These are phyloP conservation scores for Augochlorella aurata DNA, from an alignment of 2,888 invertebrate species.

Conservation along the genomic window DNA sequence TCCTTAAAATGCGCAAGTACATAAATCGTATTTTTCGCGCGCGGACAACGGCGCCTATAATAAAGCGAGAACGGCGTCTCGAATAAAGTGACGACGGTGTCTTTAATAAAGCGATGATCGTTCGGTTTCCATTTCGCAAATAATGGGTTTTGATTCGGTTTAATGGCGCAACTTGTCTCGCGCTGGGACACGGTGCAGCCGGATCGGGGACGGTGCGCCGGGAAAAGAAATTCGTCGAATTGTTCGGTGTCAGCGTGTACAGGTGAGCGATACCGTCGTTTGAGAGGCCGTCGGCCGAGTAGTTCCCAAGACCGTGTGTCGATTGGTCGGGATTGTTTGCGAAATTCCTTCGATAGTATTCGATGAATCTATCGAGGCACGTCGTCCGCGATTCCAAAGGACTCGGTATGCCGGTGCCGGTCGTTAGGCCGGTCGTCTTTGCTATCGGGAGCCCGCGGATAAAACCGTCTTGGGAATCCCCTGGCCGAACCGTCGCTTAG, in stretches of 20 bases:
- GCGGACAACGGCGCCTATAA: neutral
- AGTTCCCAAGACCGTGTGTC: constrained; percentile 80
- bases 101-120: neutral
- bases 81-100: neutral
- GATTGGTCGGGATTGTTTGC: constrained; percentile 80
- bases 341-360: constrained; percentile 82
- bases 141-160: constrained; percentile 11
- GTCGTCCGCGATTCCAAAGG: constrained; percentile 74
- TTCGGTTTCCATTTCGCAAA: neutral
- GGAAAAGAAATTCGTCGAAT: constrained; percentile 54
- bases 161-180: constrained; percentile 16
- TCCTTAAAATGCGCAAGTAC: neutral
- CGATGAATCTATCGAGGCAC: constrained; percentile 82
- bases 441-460: constrained; percentile 70
- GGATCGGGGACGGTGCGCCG: constrained; percentile 28
- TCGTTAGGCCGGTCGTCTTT: constrained; percentile 75
- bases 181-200: neutral
- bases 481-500: constrained; percentile 58
- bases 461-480: constrained; percentile 70
- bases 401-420: constrained; percentile 74
- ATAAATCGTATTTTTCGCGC: neutral
- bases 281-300: constrained; percentile 75
- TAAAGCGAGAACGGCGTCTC: neutral
- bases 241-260: constrained; percentile 53
- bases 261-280: constrained; percentile 66